Evolutionary conservation across 1,140 invertebrate species (phyloP), one percentile per base, ranked within the genome.

Genomic region (Zeugodacus cucurbitae): DNA sequence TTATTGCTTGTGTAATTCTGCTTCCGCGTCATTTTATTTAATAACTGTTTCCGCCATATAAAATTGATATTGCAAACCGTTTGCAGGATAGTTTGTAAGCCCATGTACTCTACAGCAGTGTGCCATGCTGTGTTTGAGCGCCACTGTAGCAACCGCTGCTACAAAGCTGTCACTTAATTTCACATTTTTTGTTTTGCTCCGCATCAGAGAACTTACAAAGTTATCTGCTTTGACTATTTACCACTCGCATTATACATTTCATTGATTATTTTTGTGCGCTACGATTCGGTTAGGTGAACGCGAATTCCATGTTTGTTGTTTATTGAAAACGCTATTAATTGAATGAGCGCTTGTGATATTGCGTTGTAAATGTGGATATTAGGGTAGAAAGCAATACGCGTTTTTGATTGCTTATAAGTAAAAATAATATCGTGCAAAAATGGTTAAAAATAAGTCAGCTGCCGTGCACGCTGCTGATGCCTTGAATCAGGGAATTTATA

Each of bases 401-500:
- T 26, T 54, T 54, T 54, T 54, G 20, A 54, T 17, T 17, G 14
- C 48, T 6, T n/a, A 62, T 62, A 8, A 62, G 14, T 41, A 22
- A 37, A n/a, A n/a, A n/a, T n/a, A n/a, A 22, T 37, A 37, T 74
- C 34, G 67, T 20, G 14, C 34, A 37, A 82, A 48, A 82, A 82
- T 82, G 74, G 74, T 82, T 14, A 48, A 44, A 48, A 26, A 29
- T 26, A 82, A 82, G 44, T 48, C 74, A 6, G 34, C 48, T 11
- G 32, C 29, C 20, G 48, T 58, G 54, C 44, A 86, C 29, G 54
- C 88, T 32, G 88, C 89, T 89, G 90, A 91, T 91, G 93, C 94
- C 88, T 90, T 90, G 90, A 94, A 90, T 89, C 89, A 87, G 37
- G 91, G 91, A 54, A 88, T 91, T 87, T 93, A 90, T 88, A 90